phyloP scores from a whole-genome alignment of 30 jellyfish, hydroid and myxozoan genomes.

The Pelagia noctiluca region DNA sequence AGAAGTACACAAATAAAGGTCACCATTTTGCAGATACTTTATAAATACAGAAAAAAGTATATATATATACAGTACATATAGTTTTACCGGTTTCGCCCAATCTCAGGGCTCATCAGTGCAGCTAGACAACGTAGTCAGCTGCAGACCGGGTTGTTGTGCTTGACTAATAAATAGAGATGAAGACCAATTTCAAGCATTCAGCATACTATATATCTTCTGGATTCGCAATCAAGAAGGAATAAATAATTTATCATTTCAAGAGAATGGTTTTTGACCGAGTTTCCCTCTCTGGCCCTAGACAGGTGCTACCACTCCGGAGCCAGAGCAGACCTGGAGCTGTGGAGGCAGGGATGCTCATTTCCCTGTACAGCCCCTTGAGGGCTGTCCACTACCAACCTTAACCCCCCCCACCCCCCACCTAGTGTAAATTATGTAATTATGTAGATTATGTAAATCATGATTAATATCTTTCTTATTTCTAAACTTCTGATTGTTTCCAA shows the following conservation, averaged over 20 bases:
- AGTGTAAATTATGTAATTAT: not conserved
- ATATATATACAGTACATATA: not conserved
- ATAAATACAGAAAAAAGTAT: too few species aligned
- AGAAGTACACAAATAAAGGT: too few species aligned
- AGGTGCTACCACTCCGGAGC: slow-evolving; percentile 63
- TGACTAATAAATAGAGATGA: too few species aligned
- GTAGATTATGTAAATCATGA: not conserved
- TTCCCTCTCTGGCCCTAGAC: slow-evolving; percentile 52
- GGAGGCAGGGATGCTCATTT: slow-evolving; percentile 51
- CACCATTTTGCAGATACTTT: too few species aligned
- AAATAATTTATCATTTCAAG: not conserved
- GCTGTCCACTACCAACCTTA: slow-evolving; percentile 20
- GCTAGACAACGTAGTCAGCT: too few species aligned
- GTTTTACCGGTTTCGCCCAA: slow-evolving; percentile 49
- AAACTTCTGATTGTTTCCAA: too few species aligned
- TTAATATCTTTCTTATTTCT: not conserved
- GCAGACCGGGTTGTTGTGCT: slow-evolving; percentile 56
- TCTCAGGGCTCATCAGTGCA: slow-evolving; percentile 48
- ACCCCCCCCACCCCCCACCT: not conserved
- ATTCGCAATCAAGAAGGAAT: not conserved
- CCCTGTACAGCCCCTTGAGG: slow-evolving; percentile 38
- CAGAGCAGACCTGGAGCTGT: slow-evolving; percentile 54
- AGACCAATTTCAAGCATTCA: too few species aligned
- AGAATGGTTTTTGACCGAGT: slow-evolving; percentile 33
- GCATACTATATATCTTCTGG: too few species aligned